phyloP scores from a whole-genome alignment of 1,140 invertebrate species.

The Drosophila yakuba region DNA sequence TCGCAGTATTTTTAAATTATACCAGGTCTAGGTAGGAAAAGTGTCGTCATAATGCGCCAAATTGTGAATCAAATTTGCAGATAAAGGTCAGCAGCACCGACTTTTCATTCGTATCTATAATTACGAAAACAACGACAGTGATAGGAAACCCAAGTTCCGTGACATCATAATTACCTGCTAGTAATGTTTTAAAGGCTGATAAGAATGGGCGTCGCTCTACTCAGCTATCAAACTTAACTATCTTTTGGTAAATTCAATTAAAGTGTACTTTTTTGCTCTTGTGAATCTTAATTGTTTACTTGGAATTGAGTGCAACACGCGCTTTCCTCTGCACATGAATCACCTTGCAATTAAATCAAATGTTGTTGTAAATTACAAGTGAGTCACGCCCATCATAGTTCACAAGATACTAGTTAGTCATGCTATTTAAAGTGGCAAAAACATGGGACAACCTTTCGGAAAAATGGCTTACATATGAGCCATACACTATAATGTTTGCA shows the following conservation, averaged over 20 bases:
- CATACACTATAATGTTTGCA: not conserved
- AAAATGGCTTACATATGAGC: not conserved
- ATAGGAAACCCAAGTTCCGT: not conserved
- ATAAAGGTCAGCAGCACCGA: not conserved
- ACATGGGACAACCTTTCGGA: not conserved
- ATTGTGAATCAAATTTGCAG: not conserved
- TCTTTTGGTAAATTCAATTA: too few relatives aligned
- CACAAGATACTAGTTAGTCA: not conserved
- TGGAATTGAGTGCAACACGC: not conserved
- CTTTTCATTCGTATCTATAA: not conserved
- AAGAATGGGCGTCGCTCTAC: too few relatives aligned
- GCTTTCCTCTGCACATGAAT: not conserved
- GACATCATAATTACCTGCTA: too few relatives aligned
- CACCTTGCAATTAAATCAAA: not conserved
- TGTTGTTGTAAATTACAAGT: not conserved
- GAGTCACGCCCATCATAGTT: not conserved
- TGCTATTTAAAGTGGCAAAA: not conserved
- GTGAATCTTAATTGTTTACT: not conserved
- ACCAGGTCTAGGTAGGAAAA: too few relatives aligned
- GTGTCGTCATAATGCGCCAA: slow-evolving; percentile 16
- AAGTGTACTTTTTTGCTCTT: too few relatives aligned
- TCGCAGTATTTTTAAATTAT: not conserved
- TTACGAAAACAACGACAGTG: not conserved
- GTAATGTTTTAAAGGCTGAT: too few relatives aligned
- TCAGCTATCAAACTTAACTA: too few relatives aligned